A percentile compares a stretch with the other conserved stretches of the same genome.
Evolutionary conservation across 2,888 invertebrate species (phyloP).

Genomic region (Acanthacorydalis orientalis): DNA sequence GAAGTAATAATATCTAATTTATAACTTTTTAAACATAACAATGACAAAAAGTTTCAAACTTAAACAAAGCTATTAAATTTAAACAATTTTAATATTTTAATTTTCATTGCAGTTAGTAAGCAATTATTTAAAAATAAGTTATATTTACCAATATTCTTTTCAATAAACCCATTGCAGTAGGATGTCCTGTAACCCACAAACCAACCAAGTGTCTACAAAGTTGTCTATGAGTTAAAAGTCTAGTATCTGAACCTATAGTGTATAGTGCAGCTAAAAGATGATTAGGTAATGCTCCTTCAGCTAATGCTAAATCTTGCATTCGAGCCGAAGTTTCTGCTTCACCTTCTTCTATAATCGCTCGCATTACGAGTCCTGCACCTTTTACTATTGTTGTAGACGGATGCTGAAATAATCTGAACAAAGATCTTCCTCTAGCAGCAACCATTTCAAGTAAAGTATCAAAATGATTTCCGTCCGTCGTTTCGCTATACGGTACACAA

Average conservation of each 20-base stretch:
- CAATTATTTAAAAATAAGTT: not conserved
- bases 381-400: constrained; percentile 41
- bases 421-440: constrained; percentile 72
- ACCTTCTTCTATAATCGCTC: constrained; percentile 96
- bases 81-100: not conserved
- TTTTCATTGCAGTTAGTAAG: not conserved
- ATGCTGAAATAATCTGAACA: constrained; percentile 82
- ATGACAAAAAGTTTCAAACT: too few species aligned
- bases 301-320: constrained; percentile 91
- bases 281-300: constrained; percentile 88
- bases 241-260: constrained; percentile 52
- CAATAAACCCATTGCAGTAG: constrained; percentile 73
- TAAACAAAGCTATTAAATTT: too few species aligned
- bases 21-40: too few species aligned
- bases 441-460: constrained; percentile 88
- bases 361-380: constrained; percentile 92
- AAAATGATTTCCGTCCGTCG: constrained; percentile 92
- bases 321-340: constrained; percentile 76
- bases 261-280: constrained; percentile 85
- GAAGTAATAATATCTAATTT: too few species aligned
- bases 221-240: constrained; percentile 74
- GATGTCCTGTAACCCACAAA: constrained; percentile 91
- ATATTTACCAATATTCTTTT: constrained; percentile 65
- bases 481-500: constrained; percentile 98
- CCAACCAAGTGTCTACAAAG: constrained; percentile 86